Evolutionary conservation across 2,113 vertebrate genomes (phyloP).

Genomic region (Pogonocichla stellata): DNA sequence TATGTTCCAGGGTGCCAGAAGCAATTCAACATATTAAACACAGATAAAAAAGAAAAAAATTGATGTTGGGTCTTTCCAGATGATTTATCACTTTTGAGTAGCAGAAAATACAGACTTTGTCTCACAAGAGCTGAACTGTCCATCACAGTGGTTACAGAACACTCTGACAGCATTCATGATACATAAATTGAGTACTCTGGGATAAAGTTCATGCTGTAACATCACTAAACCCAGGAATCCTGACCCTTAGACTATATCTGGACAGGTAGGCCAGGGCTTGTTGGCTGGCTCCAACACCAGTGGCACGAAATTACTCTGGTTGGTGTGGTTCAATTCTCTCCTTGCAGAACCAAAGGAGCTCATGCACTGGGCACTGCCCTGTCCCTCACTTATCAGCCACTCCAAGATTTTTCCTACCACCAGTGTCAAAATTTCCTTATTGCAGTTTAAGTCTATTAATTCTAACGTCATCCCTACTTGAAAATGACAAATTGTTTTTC

Average conservation of each 20-base stretch:
- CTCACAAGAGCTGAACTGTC: not conserved
- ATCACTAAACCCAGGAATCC: not conserved
- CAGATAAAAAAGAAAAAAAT: not conserved
- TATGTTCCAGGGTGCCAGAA: not conserved
- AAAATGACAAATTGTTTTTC: not conserved
- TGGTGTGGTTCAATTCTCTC: not conserved
- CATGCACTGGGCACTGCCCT: not conserved
- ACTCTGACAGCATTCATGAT: too few relatives aligned
- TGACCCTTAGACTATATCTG: not conserved
- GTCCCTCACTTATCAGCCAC: not conserved
- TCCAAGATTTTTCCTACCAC: not conserved
- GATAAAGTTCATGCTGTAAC: not conserved
- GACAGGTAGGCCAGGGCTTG: not conserved
- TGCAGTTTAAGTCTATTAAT: not conserved
- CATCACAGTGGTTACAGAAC: not conserved
- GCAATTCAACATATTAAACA: not conserved
- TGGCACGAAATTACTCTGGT: not conserved
- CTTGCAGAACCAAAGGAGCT: not conserved
- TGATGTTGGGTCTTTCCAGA: not conserved
- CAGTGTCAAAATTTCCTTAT: not conserved
- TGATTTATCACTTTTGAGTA: not conserved
- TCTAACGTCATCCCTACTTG: not conserved
- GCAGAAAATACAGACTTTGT: not conserved
- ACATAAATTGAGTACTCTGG: rapidly evolving
- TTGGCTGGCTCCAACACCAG: not conserved